Conservation (phyloP, 2,113 vertebrate genomes). For the Rhynchopsitta pachyrhyncha region DNA sequence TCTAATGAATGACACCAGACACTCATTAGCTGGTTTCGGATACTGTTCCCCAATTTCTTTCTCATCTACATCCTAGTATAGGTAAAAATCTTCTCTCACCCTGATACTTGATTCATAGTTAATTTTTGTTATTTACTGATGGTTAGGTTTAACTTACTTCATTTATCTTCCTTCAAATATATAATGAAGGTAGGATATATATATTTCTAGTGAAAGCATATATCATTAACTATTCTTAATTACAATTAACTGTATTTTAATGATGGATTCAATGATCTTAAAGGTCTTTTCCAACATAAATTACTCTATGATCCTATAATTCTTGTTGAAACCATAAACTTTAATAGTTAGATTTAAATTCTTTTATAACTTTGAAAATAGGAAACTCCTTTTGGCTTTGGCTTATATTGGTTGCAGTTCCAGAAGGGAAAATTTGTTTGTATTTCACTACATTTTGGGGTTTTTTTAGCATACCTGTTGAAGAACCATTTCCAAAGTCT, state of each 20-base stretch:
- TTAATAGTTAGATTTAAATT: not conserved
- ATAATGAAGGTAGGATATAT: not conserved
- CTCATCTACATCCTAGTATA: fast-evolving
- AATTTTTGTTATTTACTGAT: not conserved
- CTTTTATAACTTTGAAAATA: not conserved
- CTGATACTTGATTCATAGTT: not conserved
- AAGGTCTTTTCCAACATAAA: not conserved
- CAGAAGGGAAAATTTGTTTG: not conserved
- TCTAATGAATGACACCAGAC: not conserved
- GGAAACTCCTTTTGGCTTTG: not conserved
- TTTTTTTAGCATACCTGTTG: not conserved
- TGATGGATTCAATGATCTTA: fast-evolving
- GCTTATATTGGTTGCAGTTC: not conserved
- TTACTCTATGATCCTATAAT: not conserved
- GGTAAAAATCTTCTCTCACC: not conserved
- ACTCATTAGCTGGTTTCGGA: not conserved
- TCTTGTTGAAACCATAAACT: not conserved
- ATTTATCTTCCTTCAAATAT: not conserved
- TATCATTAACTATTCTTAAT: not conserved
- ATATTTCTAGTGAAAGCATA: not conserved
- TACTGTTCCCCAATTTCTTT: not conserved
- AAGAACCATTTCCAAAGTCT: not conserved
- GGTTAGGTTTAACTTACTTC: not conserved
- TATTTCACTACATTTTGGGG: not conserved
- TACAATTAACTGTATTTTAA: not conserved